Evolutionary conservation across 2,888 invertebrate genomes (phyloP), one percentile per base, ranked within the genome.

Genomic region (Drosophila fungiperda): DNA sequence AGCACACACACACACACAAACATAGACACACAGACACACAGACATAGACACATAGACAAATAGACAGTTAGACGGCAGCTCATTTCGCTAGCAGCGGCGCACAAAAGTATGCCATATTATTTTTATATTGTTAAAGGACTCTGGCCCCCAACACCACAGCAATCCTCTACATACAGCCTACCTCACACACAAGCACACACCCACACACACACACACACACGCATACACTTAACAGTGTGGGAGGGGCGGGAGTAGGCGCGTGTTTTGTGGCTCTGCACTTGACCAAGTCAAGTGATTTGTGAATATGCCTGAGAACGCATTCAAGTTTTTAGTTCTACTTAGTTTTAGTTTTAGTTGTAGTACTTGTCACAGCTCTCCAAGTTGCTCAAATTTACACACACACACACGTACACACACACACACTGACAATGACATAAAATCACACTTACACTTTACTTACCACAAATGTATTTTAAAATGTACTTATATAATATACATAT

Each of bases 21-120:
- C 17, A 66, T 4, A 29, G 36, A 36, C 33, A 62, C 11, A 40
- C 9, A 29, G 36, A 36, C 33, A 62, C 11, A 40, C 9, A 66
- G 23, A 60, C 15, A 45, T 20, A 45, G 45, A 15, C 45, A 50
- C 15, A 45, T 20, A 45, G 45, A 15, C 45, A 50, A 11, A 17
- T 40, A 68, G 45, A 29, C 12, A 57, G 52, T 57, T 48, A 69
- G 38, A 59, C n/a, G 75, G 78, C 78, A 78, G 78, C 78, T 78
- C 68, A 55, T 67, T 64, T 62, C 45, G 59, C 52, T 62, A 33
- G 66, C 76, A 70, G 69, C 69, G 78, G 84, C 85, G 85, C 85
- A 85, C 83, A 85, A 80, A 86, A 80, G 85, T 84, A 86, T 87
- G 85, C 85, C 85, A 86, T 86, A 85, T 84, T 80, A 83, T 84